Base-by-base conservation (phyloP, 2,797 vertebrate genomes). In the Poecilia gillii region DNA sequence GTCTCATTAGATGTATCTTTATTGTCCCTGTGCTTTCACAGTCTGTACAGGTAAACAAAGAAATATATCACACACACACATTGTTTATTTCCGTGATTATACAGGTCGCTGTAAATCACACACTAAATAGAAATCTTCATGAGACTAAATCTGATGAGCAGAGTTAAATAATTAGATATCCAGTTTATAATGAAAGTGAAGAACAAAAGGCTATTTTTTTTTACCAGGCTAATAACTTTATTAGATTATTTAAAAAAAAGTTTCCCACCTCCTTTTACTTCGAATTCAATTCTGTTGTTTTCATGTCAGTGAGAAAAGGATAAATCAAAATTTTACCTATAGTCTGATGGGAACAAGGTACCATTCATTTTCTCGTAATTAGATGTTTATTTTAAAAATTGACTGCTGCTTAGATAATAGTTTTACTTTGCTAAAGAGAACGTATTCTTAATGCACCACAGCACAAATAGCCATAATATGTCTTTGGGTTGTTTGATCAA, bases 401-500 rank as follows among this genome's bases (percentile, higher is more conserved):
- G 31, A 23, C 3, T 23, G 46, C 20, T 53, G 25, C 1, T 11
- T 28, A 62, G 36, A 74, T 25, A 47, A 51, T n/a, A n/a, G 41
- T 85, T 76, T 71, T 33, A 51, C 23, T 73, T 77, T 45, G 2
- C 73, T 75, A 43, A 73, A 77, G 70, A 80, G 73, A n/a, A 28
- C 75, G 7, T 6, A 64, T 76, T 75, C 3, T 47, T 73, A 4
- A 25, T 82, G 33, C 74, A 66, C 8, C 51, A 7, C 71, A 53
- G 68, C 66, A 72, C 68, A 82, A 84, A 85, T 86, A 59, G 39
- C 57, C 0, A 0, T 84, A 74, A 86, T 88, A 66, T 57, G 45
- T 85, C 83, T 83, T 47, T 79, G 74, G 55, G 59, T 82, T 84
- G 77, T 75, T 88, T 87, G 77, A 87, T 87, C 86, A 84, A 86